A percentile compares a stretch with the other conserved stretches of the same genome.
phyloP scores from a whole-genome alignment of 2,888 invertebrate genomes.

The Orchestes rusci region DNA sequence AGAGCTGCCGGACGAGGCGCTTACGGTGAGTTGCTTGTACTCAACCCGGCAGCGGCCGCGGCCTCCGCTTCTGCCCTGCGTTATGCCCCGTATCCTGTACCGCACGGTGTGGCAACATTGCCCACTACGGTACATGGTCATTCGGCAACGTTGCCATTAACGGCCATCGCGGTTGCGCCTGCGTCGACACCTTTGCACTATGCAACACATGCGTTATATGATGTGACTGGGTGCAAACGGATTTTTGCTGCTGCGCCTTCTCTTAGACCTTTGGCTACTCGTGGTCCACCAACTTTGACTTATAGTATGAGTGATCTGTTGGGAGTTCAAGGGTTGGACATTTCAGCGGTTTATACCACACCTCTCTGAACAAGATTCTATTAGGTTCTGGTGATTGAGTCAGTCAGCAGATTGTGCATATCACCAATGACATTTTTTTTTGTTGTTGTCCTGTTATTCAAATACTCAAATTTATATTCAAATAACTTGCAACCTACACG shows the following conservation, averaged over 20 bases:
- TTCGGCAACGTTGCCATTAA: slow-evolving; percentile 38
- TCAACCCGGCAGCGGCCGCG: slow-evolving; percentile 55
- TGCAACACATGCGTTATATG: slow-evolving; percentile 42
- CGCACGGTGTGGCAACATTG: slow-evolving; percentile 36
- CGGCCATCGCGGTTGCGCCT: slow-evolving; percentile 40
- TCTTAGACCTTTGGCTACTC: slow-evolving; percentile 45
- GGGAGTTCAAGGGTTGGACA: slow-evolving; percentile 61
- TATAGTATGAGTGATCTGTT: slow-evolving; percentile 67
- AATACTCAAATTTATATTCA: too few species aligned
- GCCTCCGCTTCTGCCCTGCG: slow-evolving; percentile 46
- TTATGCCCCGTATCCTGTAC: slow-evolving; percentile 55
- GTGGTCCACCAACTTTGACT: slow-evolving; percentile 52
- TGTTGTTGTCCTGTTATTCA: too few species aligned
- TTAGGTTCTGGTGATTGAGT: background rate
- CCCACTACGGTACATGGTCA: slow-evolving; percentile 30
- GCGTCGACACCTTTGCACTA: slow-evolving; percentile 39
- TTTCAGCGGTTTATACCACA: slow-evolving; percentile 66
- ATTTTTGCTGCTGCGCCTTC: slow-evolving; percentile 49
- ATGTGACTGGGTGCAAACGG: slow-evolving; percentile 49
- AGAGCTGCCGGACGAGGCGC: slow-evolving; percentile 91
- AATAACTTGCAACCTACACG: too few species aligned
- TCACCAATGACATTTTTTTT: too few species aligned
- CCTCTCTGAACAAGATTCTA: slow-evolving; percentile 45
- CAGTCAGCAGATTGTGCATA: too few species aligned
- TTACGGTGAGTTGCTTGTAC: slow-evolving; percentile 96